These are phyloP conservation scores for Alviniconcha marisindica DNA, from an alignment of 1,140 invertebrate species.

Conservation along the genomic window DNA sequence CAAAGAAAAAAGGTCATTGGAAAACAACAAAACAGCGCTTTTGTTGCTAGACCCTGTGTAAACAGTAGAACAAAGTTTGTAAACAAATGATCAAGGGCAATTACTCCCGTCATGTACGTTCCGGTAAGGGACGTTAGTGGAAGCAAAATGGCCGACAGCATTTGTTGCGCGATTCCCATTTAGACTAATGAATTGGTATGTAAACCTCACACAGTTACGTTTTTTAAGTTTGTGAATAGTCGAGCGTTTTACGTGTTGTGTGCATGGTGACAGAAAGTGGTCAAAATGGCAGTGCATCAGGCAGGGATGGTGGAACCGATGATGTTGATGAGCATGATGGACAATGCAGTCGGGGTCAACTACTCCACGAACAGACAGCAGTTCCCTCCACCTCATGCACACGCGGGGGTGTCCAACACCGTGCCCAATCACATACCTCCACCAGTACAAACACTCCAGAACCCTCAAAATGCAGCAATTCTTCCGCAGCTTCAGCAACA, in stretches of 20 bases:
- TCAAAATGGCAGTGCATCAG: conserved; percentile 36
- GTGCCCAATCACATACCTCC: conserved; percentile 27
- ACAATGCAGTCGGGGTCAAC: conserved; percentile 28
- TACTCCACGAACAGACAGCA: conserved; percentile 3
- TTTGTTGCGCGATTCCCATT: conserved; percentile 15
- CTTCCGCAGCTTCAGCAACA: neutral
- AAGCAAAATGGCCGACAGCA: conserved; percentile 20
- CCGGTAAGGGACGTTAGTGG: too few relatives aligned
- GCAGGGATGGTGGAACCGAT: conserved; percentile 34
- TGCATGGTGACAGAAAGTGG: neutral
- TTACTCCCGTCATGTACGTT: too few relatives aligned
- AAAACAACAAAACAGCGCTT: too few relatives aligned
- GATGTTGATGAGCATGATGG: conserved; percentile 37
- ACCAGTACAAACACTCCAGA: neutral
- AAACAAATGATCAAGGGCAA: too few relatives aligned
- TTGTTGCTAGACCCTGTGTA: too few relatives aligned
- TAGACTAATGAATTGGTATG: neutral
- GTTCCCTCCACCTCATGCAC: conserved; percentile 29
- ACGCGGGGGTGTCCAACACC: conserved; percentile 15
- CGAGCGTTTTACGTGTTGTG: neutral
- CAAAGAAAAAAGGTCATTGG: too few relatives aligned
- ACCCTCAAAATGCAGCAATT: neutral
- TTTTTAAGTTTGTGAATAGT: neutral
- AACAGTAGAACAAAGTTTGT: too few relatives aligned
- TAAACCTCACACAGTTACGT: neutral